These are phyloP conservation scores for Plectropomus leopardus DNA, from an alignment of 2,113 vertebrate species.

Conservation along the genomic window DNA sequence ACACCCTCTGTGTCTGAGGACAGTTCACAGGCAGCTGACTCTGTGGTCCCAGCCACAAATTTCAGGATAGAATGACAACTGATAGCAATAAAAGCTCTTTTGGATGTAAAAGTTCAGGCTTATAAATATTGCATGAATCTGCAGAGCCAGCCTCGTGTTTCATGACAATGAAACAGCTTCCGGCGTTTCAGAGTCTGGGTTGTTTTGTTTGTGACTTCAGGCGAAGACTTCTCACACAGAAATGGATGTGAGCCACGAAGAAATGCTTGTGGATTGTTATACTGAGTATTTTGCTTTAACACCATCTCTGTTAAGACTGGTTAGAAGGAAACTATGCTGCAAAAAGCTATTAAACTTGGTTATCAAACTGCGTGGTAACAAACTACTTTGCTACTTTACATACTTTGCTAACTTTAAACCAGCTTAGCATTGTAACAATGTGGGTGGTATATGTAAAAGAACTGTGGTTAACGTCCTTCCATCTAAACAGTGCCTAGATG, in stretches of 20 bases:
- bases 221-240: conserved; percentile 13
- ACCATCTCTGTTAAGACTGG: neutral
- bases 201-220: conserved; percentile 56
- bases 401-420: too few relatives aligned
- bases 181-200: conserved; percentile 37
- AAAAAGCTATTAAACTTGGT: neutral
- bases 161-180: conserved; percentile 39
- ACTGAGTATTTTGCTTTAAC: neutral
- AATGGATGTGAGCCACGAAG: neutral
- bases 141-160: conserved; percentile 60
- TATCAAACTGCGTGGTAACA: neutral
- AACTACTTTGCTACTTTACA: too few relatives aligned
- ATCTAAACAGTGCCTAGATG: too few relatives aligned
- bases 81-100: conserved; percentile 41
- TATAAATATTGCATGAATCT: conserved; percentile 60
- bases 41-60: neutral
- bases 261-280: conserved; percentile 3
- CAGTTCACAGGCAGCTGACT: neutral
- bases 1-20: neutral
- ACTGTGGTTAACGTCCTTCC: too few relatives aligned
- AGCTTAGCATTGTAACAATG: too few relatives aligned
- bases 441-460: too few relatives aligned
- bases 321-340: neutral
- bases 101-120: conserved; percentile 57
- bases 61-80: conserved; percentile 17